Base-by-base conservation (phyloP, 1,140 invertebrate species). In the Tetramorium alpestre region DNA sequence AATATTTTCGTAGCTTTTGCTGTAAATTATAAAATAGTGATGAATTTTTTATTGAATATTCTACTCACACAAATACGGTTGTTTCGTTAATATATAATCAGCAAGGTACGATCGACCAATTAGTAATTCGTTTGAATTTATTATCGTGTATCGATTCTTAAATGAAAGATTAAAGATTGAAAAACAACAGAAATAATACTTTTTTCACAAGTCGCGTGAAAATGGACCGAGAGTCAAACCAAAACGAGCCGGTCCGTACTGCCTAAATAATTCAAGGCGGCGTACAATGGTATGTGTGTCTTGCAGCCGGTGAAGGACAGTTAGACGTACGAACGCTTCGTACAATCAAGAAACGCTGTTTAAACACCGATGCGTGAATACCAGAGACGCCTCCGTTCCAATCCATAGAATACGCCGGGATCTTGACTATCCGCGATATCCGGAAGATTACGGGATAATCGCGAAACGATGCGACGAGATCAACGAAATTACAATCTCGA, bases 331-430 rank as follows among this genome's bases (percentile, higher is more conserved):
- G 88, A 91, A 92, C 88, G 89, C 76, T 81, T 91, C 84, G 89
- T 77, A 89, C 91, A 91, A 92, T 92, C 91, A 91, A 85, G 85
- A 90, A 64, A 88, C 87, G 80, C 86, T 91, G 76, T 87, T 84
- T 89, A 85, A 89, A 89, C 65, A 54, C 10, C 25, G 54, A 72
- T 87, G 11, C 47, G n/a, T 80, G 78, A 90, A 90, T 90, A 87
- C 80, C 67, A 89, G 90, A 49, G 64, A 88, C 75, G 1, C 13
- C 47, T 87, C 10, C 56, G 25, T 84, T 56, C 13, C 58, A 70
- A 41, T 47, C 22, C 49, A 49, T 25, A 72, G 62, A 58, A 81
- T 67, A 47, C 72, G 51, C 28, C 18, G 25, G 67, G 16, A 84
- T 51, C 76, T 28, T 49, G 64, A 49, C 28, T 58, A 51, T 82